Evolutionary conservation across 2,888 invertebrate genomes (phyloP), one percentile per base, ranked within the genome.

Genomic region (Oscheius sp.): DNA sequence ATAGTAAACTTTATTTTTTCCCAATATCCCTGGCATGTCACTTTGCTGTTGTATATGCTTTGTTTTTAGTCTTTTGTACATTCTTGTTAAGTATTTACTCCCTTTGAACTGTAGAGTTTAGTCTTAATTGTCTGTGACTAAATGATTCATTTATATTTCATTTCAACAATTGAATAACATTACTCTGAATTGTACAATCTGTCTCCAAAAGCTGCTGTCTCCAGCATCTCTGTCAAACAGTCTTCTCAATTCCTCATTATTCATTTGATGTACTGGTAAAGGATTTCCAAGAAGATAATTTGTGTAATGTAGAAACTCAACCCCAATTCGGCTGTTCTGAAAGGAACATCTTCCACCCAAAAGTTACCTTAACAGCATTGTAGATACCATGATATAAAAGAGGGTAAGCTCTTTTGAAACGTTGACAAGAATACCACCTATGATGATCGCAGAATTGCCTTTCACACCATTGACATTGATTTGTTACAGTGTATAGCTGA

Each of bases 21-120:
- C n/a, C n/a, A 44, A 59, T 59, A 59, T 59, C 59, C 41, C 26
- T 59, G 59, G 44, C 59, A 14, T 30, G 41, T 59, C 59, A 59
- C 59, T 59, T 59, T 59, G 44, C 59, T 44, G 54, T 54, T 54
- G 54, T 54, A 54, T 32, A 22, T 47, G 47, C 32, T 28, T 54
- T 54, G 33, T 54, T 33, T 51, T 33, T 54, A 32, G 54, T 33
- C 22, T 54, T 6, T 32, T 54, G 54, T 54, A 54, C 54, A 54
- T 54, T 54, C 9, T 33, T 54, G 54, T 54, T 33, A 32, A 33
- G n/a, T 20, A 33, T 6, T 26, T 12, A n/a, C 32, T 20, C 9
- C 20, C 24, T 32, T 33, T 22, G 14, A 47, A 47, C 24, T 47
- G 54, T 54, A 54, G 54, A 41, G 12, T 22, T 36, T 54, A 36